Conservation (phyloP, 2,888 invertebrate genomes). For the Isoperla grammatica region DNA sequence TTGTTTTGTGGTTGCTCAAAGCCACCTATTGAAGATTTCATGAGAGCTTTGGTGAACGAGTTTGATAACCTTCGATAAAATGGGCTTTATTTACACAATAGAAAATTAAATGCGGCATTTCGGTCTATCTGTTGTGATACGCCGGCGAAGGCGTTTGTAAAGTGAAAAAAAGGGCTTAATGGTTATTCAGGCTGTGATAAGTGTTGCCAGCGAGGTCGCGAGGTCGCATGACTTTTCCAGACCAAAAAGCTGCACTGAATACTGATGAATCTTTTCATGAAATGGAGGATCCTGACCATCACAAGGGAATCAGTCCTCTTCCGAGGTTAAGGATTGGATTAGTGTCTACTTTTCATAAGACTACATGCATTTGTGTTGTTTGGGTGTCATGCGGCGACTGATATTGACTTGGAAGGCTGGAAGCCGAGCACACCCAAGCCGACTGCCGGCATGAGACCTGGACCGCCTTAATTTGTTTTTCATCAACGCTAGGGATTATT, state of each 20-base stretch:
- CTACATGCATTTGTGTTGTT: neutral
- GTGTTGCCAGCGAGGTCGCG: conserved; percentile 1
- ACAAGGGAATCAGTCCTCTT: neutral
- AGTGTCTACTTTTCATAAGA: neutral
- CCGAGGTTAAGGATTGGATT: neutral
- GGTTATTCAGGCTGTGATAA: conserved; percentile 11
- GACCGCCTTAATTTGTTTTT: neutral
- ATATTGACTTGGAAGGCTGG: neutral
- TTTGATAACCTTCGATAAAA: neutral
- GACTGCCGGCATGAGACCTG: neutral
- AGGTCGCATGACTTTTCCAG: conserved; percentile 3
- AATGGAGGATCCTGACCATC: no score
- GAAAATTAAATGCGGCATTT: conserved; percentile 1
- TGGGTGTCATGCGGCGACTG: neutral
- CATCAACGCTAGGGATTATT: neutral
- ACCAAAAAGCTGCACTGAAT: neutral
- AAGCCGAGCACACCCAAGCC: neutral
- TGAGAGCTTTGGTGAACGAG: neutral
- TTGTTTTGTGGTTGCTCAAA: neutral
- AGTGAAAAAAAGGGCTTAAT: conserved; percentile 5
- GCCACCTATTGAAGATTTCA: neutral
- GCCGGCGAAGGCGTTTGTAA: conserved; percentile 1
- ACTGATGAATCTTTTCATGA: conserved; percentile 3
- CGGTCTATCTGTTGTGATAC: conserved; percentile 27
- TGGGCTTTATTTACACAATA: conserved; percentile 10